Evolutionary conservation across 2,888 invertebrate species (phyloP).

Genomic region (Caenorhabditis imperialis): DNA sequence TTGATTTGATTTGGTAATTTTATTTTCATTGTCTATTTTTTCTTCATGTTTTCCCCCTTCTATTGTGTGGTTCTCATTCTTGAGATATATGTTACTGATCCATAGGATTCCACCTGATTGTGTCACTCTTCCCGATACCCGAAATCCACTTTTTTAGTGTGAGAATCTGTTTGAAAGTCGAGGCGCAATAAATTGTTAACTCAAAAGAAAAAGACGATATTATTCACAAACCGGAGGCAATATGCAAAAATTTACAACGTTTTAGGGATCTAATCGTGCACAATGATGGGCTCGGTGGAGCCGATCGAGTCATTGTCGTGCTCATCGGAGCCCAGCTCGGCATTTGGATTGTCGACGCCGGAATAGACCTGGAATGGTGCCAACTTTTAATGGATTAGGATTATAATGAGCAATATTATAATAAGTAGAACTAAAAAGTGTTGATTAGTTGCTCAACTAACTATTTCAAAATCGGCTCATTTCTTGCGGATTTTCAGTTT

Average conservation of each 20-base stretch:
- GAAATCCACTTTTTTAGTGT: background rate
- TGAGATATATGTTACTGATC: conserved; percentile 6
- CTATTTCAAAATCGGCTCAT: conserved; percentile 18
- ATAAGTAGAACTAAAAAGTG: conserved; percentile 1
- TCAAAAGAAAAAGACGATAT: background rate
- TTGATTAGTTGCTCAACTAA: conserved; percentile 13
- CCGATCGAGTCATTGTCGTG: conserved; percentile 9
- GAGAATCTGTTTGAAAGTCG: background rate
- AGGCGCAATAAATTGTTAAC: conserved; percentile 33
- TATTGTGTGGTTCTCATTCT: background rate
- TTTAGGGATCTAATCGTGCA: conserved; percentile 17
- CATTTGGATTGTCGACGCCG: conserved; percentile 55
- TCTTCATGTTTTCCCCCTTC: background rate
- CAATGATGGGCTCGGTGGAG: conserved; percentile 31
- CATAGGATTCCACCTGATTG: background rate
- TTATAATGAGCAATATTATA: background rate
- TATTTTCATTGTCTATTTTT: conserved; percentile 20
- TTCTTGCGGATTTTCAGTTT: conserved; percentile 6
- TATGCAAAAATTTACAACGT: background rate
- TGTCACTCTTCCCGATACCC: conserved; percentile 6
- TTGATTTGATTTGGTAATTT: conserved; percentile 40
- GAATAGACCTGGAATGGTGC: conserved; percentile 30
- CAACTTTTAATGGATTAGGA: background rate
- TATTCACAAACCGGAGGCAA: conserved; percentile 9
- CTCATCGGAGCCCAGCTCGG: conserved; percentile 5